Evolutionary conservation across 2,888 invertebrate species (phyloP).

Genomic region (Agrilus biguttatus): DNA sequence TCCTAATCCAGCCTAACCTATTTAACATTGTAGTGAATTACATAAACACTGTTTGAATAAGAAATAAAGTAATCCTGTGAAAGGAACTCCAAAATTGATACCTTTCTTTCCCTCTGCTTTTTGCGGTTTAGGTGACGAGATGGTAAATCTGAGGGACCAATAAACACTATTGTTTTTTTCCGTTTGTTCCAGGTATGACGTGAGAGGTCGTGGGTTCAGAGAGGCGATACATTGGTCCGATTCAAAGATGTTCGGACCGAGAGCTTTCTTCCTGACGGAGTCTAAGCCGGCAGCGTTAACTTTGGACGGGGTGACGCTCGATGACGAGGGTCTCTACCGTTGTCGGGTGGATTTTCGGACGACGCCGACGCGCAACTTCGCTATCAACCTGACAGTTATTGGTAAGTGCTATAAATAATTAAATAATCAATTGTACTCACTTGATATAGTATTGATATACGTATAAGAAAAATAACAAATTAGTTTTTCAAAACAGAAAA

Average conservation of each 20-base stretch:
- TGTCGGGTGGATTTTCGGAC: conserved; percentile 84
- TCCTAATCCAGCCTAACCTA: no score
- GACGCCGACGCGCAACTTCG: conserved; percentile 76
- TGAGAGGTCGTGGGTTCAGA: conserved; percentile 64
- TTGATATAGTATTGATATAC: no score
- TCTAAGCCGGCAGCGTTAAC: conserved; percentile 69
- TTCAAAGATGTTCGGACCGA: conserved; percentile 65
- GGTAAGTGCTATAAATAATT: conserved; percentile 44
- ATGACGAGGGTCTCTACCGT: conserved; percentile 76
- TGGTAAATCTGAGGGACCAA: no score
- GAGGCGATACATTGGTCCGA: conserved; percentile 78
- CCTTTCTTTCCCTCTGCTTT: no score
- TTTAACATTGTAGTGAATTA: no score
- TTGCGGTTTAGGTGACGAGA: no score
- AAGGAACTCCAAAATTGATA: no score
- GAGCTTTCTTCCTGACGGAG: conserved; percentile 73
- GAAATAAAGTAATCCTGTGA: no score
- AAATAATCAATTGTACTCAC: no score
- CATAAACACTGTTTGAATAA: no score
- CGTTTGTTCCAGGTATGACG: conserved; percentile 60
- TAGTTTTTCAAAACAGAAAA: no score
- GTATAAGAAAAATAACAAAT: no score
- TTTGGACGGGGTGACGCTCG: conserved; percentile 69
- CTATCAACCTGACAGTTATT: conserved; percentile 78
- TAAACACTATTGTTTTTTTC: conserved; percentile 1